Evolutionary conservation across 2,888 invertebrate species (phyloP).

Genomic region (Athripsodes cinereus): DNA sequence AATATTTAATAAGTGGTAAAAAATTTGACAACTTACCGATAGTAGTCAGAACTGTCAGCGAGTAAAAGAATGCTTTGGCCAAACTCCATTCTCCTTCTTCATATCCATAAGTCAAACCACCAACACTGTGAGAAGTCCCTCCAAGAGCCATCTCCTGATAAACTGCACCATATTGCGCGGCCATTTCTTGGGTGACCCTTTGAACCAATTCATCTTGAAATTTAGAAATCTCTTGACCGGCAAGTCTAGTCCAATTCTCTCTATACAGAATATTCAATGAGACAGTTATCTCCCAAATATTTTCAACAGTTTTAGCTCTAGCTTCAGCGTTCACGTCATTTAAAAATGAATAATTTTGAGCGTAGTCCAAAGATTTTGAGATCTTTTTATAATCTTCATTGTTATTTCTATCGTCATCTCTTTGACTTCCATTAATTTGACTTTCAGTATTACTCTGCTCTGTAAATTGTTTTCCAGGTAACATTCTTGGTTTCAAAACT

Average conservation of each 20-base stretch:
- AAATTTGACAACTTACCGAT: slow-evolving; percentile 60
- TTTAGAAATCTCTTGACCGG: slow-evolving; percentile 69
- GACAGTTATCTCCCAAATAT: slow-evolving; percentile 88
- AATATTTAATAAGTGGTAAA: no score
- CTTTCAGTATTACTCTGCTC: slow-evolving; percentile 46
- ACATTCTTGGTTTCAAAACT: slow-evolving; percentile 42
- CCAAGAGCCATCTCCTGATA: slow-evolving; percentile 50
- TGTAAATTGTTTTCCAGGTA: slow-evolving; percentile 47
- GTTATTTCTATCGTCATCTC: slow-evolving; percentile 35
- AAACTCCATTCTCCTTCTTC: slow-evolving; percentile 76
- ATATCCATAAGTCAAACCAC: slow-evolving; percentile 39
- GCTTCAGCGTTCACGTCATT: slow-evolving; percentile 27
- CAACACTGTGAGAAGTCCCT: slow-evolving; percentile 31
- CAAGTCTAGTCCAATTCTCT: slow-evolving; percentile 84
- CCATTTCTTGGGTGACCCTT: slow-evolving; percentile 72
- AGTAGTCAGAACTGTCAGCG: slow-evolving; percentile 88
- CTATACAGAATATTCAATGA: slow-evolving; percentile 81
- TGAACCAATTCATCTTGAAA: slow-evolving; percentile 81
- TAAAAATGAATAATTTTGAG: slow-evolving; percentile 25
- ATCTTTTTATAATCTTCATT: slow-evolving; percentile 6
- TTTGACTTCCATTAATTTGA: slow-evolving; percentile 34
- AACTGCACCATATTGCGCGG: slow-evolving; percentile 40
- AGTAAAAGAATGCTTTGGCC: slow-evolving; percentile 88
- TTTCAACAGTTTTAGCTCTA: slow-evolving; percentile 60
- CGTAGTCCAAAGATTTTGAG: slow-evolving; percentile 12